These are phyloP conservation scores for Drosophila nebulosa DNA, from an alignment of 1,140 invertebrate species.

Conservation along the genomic window DNA sequence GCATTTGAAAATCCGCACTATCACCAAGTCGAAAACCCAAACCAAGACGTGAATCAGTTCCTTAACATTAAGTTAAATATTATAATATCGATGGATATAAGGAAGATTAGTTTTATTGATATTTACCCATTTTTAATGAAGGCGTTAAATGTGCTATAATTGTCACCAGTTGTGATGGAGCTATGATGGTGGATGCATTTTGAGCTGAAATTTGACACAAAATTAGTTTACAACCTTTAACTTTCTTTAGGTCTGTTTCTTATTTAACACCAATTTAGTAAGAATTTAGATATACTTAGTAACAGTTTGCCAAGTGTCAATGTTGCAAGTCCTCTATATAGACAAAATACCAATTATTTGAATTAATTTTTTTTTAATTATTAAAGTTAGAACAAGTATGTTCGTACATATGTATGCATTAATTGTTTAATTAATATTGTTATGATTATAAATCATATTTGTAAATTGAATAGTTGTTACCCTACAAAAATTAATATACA, in stretches of 20 bases:
- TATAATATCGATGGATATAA: not conserved
- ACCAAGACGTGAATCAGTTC: slow-evolving; percentile 89
- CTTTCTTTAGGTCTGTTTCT: not conserved
- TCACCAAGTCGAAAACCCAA: slow-evolving; percentile 90
- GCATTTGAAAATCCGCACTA: slow-evolving; percentile 89
- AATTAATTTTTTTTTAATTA: no score
- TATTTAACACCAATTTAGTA: not conserved
- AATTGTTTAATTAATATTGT: no score
- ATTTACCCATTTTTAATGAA: no score
- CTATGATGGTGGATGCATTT: slow-evolving; percentile 82
- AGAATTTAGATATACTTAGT: no score
- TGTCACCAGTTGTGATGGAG: slow-evolving; percentile 89
- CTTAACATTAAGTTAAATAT: slow-evolving; percentile 78
- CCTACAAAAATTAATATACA: no score
- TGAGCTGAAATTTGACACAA: slow-evolving; percentile 28
- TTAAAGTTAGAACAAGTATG: no score
- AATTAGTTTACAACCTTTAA: slow-evolving; percentile 4
- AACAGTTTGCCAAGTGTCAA: not conserved
- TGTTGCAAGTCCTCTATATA: no score
- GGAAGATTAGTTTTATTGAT: not conserved
- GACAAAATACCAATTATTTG: no score
- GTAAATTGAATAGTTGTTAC: no score
- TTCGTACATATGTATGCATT: no score
- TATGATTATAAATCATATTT: no score
- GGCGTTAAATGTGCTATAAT: no score